Evolutionary conservation across 2,888 invertebrate species (phyloP), one percentile per base, ranked within the genome.

Genomic region (Parochlus steinenii): DNA sequence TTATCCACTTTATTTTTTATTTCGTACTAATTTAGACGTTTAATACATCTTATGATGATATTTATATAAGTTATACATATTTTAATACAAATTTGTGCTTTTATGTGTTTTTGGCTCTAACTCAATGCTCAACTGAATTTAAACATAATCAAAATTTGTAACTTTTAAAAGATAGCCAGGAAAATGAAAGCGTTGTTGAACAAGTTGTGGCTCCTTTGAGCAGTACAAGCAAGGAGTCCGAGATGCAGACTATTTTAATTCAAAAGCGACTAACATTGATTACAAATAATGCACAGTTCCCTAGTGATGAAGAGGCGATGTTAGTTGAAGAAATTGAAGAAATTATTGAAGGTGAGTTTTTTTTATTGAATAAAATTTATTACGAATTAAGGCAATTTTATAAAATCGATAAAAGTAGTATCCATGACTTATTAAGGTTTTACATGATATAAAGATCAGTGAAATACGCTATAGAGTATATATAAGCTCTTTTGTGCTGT

Each of bases 211-310:
- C 33, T 38, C 33, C 38, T 38, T 33, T 22, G 8, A 10, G 30
- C 20, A 29, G 33, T 29, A 6, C 18, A 4, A 10, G 11, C 14
- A 25, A 18, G 26, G 15, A 27, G 16, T 26, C 12, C 22, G 10
- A 12, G 29, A 34, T 33, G 34, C 36, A 28, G 22, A 35, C 15
- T 10, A n/a, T 28, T 8, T 19, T 36, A 7, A 36, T 24, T 18
- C 51, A 52, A 42, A 50, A 58, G 5, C 48, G 59, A 26, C 41
- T 58, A 31, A 58, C 58, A 14, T 53, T 58, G 33, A 51, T 56
- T 30, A 42, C 45, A 6, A 48, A 52, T 15, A 50, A 49, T 33
- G 50, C 50, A 24, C 48, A 46, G 29, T 44, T 51, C 14, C 48
- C 48, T 10, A 52, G 50, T 42, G 51, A 46, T 39, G 48, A 38